These are phyloP conservation scores for Rhaphigaster nebulosa DNA, from an alignment of 2,888 invertebrate species.

Conservation along the genomic window DNA sequence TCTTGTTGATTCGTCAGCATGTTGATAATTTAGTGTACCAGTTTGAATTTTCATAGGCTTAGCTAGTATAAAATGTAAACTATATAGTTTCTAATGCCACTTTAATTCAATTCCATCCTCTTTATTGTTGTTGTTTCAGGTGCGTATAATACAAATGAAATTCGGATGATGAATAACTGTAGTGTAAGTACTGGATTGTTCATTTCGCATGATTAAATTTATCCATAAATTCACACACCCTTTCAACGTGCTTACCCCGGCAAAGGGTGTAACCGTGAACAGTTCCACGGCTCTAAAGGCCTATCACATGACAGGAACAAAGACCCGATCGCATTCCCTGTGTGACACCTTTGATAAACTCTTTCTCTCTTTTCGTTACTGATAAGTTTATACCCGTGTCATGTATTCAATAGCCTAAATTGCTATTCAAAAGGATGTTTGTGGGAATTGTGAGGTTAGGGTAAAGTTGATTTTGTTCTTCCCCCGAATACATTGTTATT, in stretches of 20 bases:
- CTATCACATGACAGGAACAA: neutral
- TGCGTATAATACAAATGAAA: neutral
- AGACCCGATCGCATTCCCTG: neutral
- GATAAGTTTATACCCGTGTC: neutral
- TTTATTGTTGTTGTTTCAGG: neutral
- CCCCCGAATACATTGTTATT: neutral
- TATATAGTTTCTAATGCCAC: too few relatives aligned
- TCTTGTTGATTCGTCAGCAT: too few relatives aligned
- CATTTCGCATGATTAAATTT: neutral
- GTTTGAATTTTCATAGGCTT: too few relatives aligned
- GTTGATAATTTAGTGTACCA: too few relatives aligned
- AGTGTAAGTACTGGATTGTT: neutral
- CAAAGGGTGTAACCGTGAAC: neutral
- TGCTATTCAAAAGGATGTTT: neutral
- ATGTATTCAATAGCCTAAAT: neutral
- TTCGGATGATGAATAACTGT: neutral
- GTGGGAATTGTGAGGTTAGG: neutral
- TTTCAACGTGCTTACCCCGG: neutral
- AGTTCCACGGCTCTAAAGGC: neutral
- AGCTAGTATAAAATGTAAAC: too few relatives aligned
- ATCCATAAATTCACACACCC: neutral
- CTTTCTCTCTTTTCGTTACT: neutral
- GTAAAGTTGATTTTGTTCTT: neutral
- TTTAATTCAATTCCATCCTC: too few relatives aligned
- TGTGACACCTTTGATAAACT: slow-evolving; percentile 6